These are phyloP conservation scores for Caenorhabditis zanzibari DNA, from an alignment of 2,888 invertebrate genomes.

Conservation along the genomic window DNA sequence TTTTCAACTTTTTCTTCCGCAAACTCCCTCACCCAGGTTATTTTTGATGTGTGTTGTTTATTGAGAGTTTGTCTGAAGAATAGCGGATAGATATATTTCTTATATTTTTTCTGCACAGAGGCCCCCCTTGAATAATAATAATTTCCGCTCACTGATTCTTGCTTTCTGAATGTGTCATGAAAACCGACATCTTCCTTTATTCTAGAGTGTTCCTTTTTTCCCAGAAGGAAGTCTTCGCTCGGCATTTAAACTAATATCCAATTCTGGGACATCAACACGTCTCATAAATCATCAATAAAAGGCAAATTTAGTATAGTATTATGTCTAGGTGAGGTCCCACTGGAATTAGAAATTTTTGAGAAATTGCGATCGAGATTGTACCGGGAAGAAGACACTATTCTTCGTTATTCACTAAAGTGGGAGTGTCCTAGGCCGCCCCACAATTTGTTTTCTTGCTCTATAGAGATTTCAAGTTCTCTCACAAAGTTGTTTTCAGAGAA, in stretches of 20 bases:
- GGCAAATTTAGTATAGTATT: slow-evolving; percentile 34
- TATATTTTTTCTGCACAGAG: slow-evolving; percentile 9
- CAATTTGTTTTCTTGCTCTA: not conserved
- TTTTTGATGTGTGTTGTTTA: slow-evolving; percentile 46
- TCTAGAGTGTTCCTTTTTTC: not conserved
- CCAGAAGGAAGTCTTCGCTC: not conserved
- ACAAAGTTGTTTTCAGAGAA: slow-evolving; percentile 3
- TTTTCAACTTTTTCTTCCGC: not conserved
- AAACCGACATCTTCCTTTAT: not conserved
- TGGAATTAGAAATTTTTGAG: slow-evolving; percentile 28
- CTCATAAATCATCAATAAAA: slow-evolving; percentile 47
- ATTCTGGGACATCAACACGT: slow-evolving; percentile 37
- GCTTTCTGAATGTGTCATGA: slow-evolving; percentile 12
- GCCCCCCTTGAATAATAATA: slow-evolving; percentile 24
- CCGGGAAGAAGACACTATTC: slow-evolving; percentile 3
- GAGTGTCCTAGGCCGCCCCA: not conserved
- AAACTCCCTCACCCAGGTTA: not conserved
- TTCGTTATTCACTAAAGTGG: slow-evolving; percentile 15
- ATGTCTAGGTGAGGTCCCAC: slow-evolving; percentile 23
- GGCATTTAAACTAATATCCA: slow-evolving; percentile 9
- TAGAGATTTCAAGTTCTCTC: not conserved
- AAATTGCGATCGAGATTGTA: slow-evolving; percentile 21
- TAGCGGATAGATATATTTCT: not conserved
- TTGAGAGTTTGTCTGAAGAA: slow-evolving; percentile 20
- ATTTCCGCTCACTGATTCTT: slow-evolving; percentile 53